A percentile compares a stretch with the other conserved stretches of the same genome.
Conservation (phyloP, 2,888 invertebrate species). For the Epiblema foenella region DNA sequence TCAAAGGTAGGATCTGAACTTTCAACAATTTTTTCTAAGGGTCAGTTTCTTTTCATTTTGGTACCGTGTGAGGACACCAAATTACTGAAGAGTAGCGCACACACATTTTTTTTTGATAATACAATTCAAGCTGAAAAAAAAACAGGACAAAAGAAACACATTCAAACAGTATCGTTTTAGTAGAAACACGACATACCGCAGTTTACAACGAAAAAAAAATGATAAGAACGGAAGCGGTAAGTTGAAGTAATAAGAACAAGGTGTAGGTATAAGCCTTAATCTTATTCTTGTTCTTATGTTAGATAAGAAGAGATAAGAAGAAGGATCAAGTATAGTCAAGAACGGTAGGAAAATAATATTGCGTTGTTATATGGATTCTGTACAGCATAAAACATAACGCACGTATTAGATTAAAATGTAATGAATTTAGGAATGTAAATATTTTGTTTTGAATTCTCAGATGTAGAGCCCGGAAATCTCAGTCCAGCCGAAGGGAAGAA, state of each 20-base stretch:
- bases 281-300: too few relatives aligned
- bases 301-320: too few relatives aligned
- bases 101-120: not conserved
- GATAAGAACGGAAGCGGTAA: not conserved
- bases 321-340: not conserved
- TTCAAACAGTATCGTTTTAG: not conserved
- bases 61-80: not conserved
- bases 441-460: conserved; percentile 37
- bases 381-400: not conserved
- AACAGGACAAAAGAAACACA: not conserved
- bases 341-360: not conserved
- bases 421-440: not conserved
- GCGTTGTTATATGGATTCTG: not conserved
- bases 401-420: not conserved
- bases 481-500: conserved; percentile 43
- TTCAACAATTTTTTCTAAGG: not conserved
- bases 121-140: not conserved
- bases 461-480: conserved; percentile 29
- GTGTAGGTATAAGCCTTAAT: too few relatives aligned
- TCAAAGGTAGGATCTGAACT: not conserved
- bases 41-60: not conserved
- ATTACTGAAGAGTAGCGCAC: not conserved
- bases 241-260: too few relatives aligned
- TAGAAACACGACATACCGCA: not conserved
- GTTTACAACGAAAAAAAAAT: not conserved